Evolutionary conservation across 2,888 invertebrate genomes (phyloP), one percentile per base, ranked within the genome.

Genomic region (Caenorhabditis sp.): DNA sequence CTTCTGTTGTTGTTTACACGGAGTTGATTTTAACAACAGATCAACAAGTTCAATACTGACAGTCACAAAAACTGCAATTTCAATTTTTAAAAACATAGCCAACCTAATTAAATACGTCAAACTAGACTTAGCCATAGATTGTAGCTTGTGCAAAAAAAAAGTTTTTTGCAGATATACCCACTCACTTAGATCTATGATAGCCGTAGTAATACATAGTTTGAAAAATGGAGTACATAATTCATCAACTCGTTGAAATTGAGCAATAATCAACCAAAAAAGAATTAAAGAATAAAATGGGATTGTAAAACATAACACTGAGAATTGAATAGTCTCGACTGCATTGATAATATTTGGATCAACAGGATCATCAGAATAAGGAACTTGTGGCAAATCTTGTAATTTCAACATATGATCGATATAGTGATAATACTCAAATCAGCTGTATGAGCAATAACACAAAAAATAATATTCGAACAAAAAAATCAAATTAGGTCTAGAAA

Each of bases 141-240:
- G n/a, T n/a, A n/a, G n/a, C 31, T 31, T 10, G 5, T 17, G 17
- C 43, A 43, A 7, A 43, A 43, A 7, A 7, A 10, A 31, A 31
- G 3, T 17, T 52, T 52, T 52, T 52, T 2, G 21, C 3, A 20
- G 1, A 21, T 21, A 52, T 21, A 8, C 20, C 3, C 31, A 58
- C 70, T 65, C 38, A 73, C 73, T 58, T 50, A 73, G 61, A 61
- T 74, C 74, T n/a, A 74, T 59, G 14, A 74, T 43, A 0, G 66
- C 63, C 12, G 69, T 70, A 1, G 74, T 60, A 3, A 74, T 59
- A 53, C 74, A 74, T 2, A 74, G 12, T 31, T 74, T 74, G 61
- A 74, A 74, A 61, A 74, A 74, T 20, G 74, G 69, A 10, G 69
- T 63, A 1, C 66, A 65, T 20, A 74, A 38, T 17, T 74, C 74